Percentiles rank a stretch among this genome's conserved stretches.
Evolutionary conservation across 2,888 invertebrate species (phyloP).

Genomic region (Rotaria macrura): DNA sequence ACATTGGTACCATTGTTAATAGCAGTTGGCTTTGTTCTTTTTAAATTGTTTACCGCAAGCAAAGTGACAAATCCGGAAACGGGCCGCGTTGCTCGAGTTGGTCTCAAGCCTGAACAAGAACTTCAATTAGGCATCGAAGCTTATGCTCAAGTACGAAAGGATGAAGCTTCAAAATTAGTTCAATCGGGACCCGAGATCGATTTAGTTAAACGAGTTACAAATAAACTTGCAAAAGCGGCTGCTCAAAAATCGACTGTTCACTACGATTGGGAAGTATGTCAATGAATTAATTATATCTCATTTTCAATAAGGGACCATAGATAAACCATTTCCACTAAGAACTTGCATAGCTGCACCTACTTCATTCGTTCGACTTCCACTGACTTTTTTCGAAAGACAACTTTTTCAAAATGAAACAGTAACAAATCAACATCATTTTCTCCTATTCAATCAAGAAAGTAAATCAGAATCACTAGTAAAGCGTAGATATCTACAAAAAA

Average conservation of each 20-base stretch:
- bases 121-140: slow-evolving; percentile 1
- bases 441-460: too few species aligned
- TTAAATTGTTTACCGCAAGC: slow-evolving; percentile 11
- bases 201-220: not conserved
- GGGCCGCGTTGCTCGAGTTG: not conserved
- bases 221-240: not conserved
- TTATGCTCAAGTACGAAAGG: not conserved
- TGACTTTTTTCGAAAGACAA: too few species aligned
- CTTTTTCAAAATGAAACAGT: too few species aligned
- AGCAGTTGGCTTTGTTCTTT: slow-evolving; percentile 4
- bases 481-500: too few species aligned
- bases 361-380: too few species aligned
- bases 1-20: not conserved
- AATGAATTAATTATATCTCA: too few species aligned
- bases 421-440: too few species aligned
- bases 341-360: too few species aligned
- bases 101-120: not conserved
- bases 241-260: not conserved
- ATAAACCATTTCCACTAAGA: too few species aligned
- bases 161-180: not conserved
- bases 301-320: too few species aligned
- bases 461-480: too few species aligned
- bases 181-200: not conserved
- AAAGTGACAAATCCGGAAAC: slow-evolving; percentile 10
- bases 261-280: slow-evolving; percentile 4